phyloP scores from a whole-genome alignment of 2,888 invertebrate species.

The Drosophila formosana region DNA sequence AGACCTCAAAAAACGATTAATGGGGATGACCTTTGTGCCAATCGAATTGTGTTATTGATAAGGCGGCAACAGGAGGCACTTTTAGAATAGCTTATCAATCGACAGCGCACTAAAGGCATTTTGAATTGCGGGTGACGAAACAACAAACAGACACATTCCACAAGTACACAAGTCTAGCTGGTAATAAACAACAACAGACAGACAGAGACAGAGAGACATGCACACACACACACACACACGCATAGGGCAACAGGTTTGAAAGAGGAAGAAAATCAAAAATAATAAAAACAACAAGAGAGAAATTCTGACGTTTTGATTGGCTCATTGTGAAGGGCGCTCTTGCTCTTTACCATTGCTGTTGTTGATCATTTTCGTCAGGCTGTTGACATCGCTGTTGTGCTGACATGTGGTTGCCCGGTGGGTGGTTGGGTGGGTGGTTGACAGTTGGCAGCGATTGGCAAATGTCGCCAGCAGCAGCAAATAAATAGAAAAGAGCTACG shows the following conservation, averaged over 20 bases:
- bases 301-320: slow-evolving; percentile 37
- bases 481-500: slow-evolving; percentile 29
- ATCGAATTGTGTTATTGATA: slow-evolving; percentile 33
- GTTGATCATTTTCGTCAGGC: slow-evolving; percentile 33
- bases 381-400: slow-evolving; percentile 47
- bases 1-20: background rate
- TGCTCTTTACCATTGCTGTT: slow-evolving; percentile 1
- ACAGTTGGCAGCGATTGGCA: slow-evolving; percentile 31
- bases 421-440: background rate
- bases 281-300: slow-evolving; percentile 25
- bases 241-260: slow-evolving; percentile 54
- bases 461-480: slow-evolving; percentile 32
- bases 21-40: slow-evolving; percentile 43
- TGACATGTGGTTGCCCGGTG: slow-evolving; percentile 9
- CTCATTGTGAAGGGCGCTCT: slow-evolving; percentile 31
- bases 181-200: slow-evolving; percentile 31
- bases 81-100: slow-evolving; percentile 35
- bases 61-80: slow-evolving; percentile 8
- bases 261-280: background rate
- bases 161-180: slow-evolving; percentile 8
- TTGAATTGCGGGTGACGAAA: slow-evolving; percentile 48
- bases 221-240: background rate
- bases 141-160: slow-evolving; percentile 11
- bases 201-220: background rate
- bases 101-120: background rate